Conservation (phyloP, 2,113 vertebrate species). For the Cyprichromis sp. region DNA sequence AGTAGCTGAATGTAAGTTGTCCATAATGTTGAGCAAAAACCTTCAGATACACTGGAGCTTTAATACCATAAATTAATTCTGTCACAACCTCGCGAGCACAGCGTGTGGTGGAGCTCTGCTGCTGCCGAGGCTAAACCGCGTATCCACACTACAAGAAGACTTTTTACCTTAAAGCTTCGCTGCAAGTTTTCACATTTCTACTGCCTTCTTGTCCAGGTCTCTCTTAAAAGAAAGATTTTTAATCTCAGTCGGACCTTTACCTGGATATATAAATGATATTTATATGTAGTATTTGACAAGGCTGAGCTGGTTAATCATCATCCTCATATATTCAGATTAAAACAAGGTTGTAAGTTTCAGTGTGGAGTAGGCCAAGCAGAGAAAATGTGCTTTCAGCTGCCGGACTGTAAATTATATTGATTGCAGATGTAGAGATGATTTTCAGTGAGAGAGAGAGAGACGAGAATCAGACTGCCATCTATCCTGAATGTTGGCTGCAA, state of each 20-base stretch:
- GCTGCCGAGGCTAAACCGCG: not conserved
- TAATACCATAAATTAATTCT: not conserved
- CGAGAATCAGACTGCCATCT: not conserved
- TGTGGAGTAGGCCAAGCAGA: not conserved
- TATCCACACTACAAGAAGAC: not conserved
- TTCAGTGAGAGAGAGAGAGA: not conserved
- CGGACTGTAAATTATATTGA: not conserved
- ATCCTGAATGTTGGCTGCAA: not conserved
- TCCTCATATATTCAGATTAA: not conserved
- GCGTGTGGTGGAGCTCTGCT: not conserved
- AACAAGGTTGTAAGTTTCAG: not conserved
- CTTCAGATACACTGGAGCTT: not conserved
- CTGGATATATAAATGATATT: not conserved
- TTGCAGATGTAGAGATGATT: not conserved
- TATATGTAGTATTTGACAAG: not conserved
- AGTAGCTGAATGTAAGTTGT: not conserved
- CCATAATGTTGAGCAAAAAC: not conserved
- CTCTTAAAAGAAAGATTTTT: not conserved
- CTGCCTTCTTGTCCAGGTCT: not conserved
- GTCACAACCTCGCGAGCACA: not conserved
- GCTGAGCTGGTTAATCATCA: not conserved
- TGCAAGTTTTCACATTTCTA: not conserved
- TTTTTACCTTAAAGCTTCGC: not conserved
- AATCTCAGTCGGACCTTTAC: not conserved
- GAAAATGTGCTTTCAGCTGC: not conserved